phyloP scores from a whole-genome alignment of 2,797 vertebrate genomes.

The Ceryle rudis region DNA sequence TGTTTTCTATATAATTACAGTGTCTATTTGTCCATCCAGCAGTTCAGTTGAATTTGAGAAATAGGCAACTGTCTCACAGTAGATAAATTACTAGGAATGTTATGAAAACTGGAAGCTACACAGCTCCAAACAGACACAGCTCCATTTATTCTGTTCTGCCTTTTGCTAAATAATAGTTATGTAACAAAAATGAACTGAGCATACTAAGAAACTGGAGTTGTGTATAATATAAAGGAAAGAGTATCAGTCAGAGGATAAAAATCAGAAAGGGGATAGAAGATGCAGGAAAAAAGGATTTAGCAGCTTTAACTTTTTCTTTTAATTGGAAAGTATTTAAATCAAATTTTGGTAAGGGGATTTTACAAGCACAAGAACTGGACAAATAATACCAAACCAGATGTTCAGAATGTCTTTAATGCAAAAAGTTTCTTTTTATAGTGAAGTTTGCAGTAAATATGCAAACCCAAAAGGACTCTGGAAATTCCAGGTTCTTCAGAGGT shows the following conservation, averaged over 20 bases:
- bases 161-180: not conserved
- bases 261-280: not conserved
- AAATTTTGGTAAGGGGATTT: not conserved
- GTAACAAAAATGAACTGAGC: not conserved
- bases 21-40: not conserved
- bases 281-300: not conserved
- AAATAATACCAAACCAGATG: not conserved
- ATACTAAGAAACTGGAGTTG: not conserved
- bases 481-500: not conserved
- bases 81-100: not conserved
- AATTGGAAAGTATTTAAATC: not conserved
- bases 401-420: not conserved
- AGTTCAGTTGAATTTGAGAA: not conserved
- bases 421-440: not conserved
- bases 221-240: not conserved
- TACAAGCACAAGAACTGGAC: not conserved
- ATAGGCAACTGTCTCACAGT: not conserved
- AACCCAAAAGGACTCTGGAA: not conserved
- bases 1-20: not conserved
- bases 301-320: not conserved
- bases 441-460: rapidly evolving
- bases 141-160: not conserved
- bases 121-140: not conserved
- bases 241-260: not conserved
- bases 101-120: not conserved